Evolutionary conservation across 2,888 invertebrate genomes (phyloP).

Genomic region (Chorisops tibialis): DNA sequence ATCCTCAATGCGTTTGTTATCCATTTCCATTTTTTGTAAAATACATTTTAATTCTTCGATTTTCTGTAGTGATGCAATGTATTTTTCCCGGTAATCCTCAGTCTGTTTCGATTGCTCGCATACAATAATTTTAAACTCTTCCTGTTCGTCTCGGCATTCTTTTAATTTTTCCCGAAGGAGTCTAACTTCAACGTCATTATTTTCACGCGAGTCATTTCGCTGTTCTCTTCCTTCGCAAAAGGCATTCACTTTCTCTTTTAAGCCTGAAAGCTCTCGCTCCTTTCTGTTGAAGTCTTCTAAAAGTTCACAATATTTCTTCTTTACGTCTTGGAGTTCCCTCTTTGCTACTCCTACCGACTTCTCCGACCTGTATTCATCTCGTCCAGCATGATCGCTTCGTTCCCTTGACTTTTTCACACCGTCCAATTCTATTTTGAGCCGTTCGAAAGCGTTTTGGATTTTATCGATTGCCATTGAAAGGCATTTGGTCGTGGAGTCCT

Average conservation of each 20-base stretch:
- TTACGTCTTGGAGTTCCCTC: constrained; percentile 37
- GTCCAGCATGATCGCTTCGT: constrained; percentile 19
- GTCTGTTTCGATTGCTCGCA: constrained; percentile 45
- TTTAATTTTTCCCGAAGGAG: constrained; percentile 43
- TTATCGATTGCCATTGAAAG: constrained; percentile 27
- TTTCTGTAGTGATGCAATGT: constrained; percentile 45
- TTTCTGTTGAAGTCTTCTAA: constrained; percentile 44
- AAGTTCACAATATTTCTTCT: constrained; percentile 45
- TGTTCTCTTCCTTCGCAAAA: background rate
- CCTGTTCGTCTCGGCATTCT: constrained; percentile 45
- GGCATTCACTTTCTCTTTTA: constrained; percentile 12
- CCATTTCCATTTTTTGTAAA: constrained; percentile 45
- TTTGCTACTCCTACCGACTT: background rate
- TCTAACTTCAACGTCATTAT: constrained; percentile 42
- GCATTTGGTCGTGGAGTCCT: constrained; percentile 21
- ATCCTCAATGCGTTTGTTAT: constrained; percentile 45
- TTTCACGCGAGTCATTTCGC: constrained; percentile 19
- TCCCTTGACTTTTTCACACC: constrained; percentile 20
- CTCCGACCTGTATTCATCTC: background rate
- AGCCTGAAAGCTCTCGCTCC: constrained; percentile 39
- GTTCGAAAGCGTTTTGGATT: constrained; percentile 27
- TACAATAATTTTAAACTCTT: constrained; percentile 45
- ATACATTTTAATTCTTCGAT: constrained; percentile 47
- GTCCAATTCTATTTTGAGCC: constrained; percentile 29
- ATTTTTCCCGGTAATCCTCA: constrained; percentile 45